Conservation (phyloP, 2,113 vertebrate species). For the Eulacestoma nigropectus region DNA sequence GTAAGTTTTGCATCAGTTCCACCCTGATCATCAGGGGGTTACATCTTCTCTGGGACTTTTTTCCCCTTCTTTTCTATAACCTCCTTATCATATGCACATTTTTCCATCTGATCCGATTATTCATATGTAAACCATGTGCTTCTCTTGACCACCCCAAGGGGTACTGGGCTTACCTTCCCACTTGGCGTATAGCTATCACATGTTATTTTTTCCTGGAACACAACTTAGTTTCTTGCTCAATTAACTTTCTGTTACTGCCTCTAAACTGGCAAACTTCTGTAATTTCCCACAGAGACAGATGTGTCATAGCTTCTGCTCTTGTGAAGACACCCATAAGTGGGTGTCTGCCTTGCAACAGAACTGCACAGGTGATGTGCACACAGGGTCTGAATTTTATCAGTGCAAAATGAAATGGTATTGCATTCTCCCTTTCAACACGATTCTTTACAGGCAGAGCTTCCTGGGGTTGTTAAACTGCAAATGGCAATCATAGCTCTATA, state of each 20-base stretch:
- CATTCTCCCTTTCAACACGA: not conserved
- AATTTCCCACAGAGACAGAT: not conserved
- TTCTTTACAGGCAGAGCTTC: not conserved
- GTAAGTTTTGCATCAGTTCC: not conserved
- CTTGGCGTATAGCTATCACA: not conserved
- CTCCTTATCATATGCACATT: not conserved
- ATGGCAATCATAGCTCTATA: not conserved
- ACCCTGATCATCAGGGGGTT: rapidly evolving
- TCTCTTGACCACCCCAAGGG: not conserved
- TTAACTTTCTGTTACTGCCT: not conserved
- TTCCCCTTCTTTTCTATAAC: not conserved
- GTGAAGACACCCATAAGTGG: not conserved
- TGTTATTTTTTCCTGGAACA: not conserved
- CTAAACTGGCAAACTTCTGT: not conserved
- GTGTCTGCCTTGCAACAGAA: not conserved
- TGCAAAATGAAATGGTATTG: not conserved
- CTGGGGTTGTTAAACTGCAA: not conserved
- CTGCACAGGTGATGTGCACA: not conserved
- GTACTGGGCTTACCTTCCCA: not conserved
- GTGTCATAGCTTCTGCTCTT: not conserved
- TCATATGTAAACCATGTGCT: not conserved
- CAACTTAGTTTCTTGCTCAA: not conserved
- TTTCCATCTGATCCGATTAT: not conserved
- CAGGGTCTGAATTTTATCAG: not conserved
- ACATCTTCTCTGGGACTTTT: not conserved